Percentiles rank a stretch among this genome's conserved stretches.
These are phyloP conservation scores for Neuroterus valhalla DNA, from an alignment of 1,140 invertebrate species.

Conservation along the genomic window DNA sequence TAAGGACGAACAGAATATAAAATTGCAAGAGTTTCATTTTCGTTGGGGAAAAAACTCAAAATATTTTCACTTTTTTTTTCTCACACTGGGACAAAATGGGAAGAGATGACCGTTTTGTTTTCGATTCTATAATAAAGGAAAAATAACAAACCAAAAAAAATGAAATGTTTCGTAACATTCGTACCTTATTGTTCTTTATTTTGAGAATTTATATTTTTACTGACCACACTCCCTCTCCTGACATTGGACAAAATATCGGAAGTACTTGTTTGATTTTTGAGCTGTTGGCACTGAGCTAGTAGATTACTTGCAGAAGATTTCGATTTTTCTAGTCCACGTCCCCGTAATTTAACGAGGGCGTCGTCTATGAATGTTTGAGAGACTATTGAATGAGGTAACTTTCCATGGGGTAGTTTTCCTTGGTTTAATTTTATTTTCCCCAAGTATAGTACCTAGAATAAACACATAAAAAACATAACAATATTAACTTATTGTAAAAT, in stretches of 20 bases:
- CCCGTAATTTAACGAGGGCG: constrained; percentile 87
- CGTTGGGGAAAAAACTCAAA: too few species aligned
- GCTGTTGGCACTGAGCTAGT: constrained; percentile 64
- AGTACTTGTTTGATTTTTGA: constrained; percentile 61
- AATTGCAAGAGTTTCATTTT: too few species aligned
- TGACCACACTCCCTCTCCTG: constrained; percentile 68
- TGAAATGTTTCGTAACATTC: too few species aligned
- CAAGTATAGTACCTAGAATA: constrained; percentile 86
- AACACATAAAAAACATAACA: constrained; percentile 31
- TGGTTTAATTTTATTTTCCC: constrained; percentile 85
- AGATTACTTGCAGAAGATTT: constrained; percentile 72
- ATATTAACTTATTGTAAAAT: background rate
- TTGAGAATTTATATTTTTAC: constrained; percentile 22
- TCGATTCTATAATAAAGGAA: too few species aligned
- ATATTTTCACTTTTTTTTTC: too few species aligned
- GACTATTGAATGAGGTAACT: constrained; percentile 79
- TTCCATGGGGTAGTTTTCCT: background rate
- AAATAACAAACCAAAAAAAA: too few species aligned
- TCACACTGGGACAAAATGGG: too few species aligned
- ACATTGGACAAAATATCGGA: constrained; percentile 50
- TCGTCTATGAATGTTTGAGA: constrained; percentile 93
- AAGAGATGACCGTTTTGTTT: too few species aligned
- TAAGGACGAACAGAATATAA: too few species aligned
- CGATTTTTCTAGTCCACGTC: constrained; percentile 84
- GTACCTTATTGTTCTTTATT: too few species aligned